These are phyloP conservation scores for Sipha maydis DNA, from an alignment of 2,888 invertebrate species.

Conservation along the genomic window DNA sequence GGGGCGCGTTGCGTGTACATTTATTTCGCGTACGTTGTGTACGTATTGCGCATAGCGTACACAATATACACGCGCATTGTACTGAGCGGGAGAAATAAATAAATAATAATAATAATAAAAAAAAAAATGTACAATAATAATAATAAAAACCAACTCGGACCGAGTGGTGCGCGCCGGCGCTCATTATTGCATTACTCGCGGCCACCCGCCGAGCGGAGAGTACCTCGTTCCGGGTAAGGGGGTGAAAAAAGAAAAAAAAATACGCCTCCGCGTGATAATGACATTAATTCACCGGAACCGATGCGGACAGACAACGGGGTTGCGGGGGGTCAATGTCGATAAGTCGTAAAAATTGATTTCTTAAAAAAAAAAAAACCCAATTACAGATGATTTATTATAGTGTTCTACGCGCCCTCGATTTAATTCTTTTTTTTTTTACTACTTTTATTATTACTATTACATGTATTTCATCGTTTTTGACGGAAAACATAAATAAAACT, in stretches of 20 bases:
- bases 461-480: constrained; percentile 15
- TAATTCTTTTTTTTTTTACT: constrained; percentile 15
- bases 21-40: neutral
- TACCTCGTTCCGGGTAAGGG: neutral
- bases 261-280: constrained; percentile 47
- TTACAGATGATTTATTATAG: constrained; percentile 46
- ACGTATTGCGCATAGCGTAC: neutral
- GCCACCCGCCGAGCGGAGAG: constrained; percentile 41
- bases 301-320: neutral
- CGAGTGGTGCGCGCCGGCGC: constrained; percentile 24
- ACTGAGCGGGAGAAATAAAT: neutral
- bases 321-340: neutral
- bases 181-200: constrained; percentile 42
- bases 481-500: constrained; percentile 20
- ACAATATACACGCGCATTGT: neutral
- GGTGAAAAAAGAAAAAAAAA: neutral
- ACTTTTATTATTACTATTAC: neutral
- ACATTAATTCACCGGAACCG: constrained; percentile 50
- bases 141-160: constrained; percentile 29
- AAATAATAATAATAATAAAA: neutral
- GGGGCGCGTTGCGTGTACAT: constrained; percentile 6
- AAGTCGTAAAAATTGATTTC: constrained; percentile 59
- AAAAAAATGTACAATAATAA: constrained; percentile 27
- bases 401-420: constrained; percentile 34
- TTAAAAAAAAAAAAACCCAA: constrained; percentile 40